phyloP scores from a whole-genome alignment of 2,113 vertebrate species.

The Thalassarche chlororhynchos region DNA sequence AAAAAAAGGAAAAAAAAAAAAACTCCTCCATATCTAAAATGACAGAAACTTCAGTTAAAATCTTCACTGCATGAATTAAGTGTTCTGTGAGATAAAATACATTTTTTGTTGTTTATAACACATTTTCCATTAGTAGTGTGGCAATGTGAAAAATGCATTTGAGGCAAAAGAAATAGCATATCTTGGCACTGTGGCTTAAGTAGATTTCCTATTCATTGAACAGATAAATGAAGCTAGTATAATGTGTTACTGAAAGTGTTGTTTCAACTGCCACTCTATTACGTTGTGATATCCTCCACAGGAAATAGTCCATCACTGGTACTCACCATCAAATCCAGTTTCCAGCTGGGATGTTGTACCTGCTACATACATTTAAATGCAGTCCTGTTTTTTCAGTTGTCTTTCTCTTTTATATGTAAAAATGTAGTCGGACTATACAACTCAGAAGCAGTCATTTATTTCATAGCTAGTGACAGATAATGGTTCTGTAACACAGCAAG shows the following conservation, averaged over 20 bases:
- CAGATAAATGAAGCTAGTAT: constrained; percentile 75
- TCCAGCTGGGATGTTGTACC: constrained; percentile 48
- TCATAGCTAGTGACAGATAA: constrained; percentile 9
- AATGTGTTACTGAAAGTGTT: constrained; percentile 63
- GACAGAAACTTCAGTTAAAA: constrained; percentile 47
- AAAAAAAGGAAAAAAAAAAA: not conserved
- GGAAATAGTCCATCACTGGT: constrained; percentile 63
- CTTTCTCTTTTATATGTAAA: constrained; percentile 50
- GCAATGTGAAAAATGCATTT: constrained; percentile 71
- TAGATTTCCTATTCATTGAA: constrained; percentile 79
- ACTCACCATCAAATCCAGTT: constrained; percentile 66
- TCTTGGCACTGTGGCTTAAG: constrained; percentile 68
- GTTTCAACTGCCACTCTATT: constrained; percentile 55
- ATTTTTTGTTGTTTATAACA: constrained; percentile 58
- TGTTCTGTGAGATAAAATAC: constrained; percentile 33
- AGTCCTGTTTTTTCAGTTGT: not conserved
- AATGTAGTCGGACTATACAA: not conserved
- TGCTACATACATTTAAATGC: constrained; percentile 31
- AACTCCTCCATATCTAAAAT: not conserved
- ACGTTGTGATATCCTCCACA: constrained; percentile 44
- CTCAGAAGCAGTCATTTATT: constrained; percentile 11
- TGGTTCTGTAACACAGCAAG: not conserved
- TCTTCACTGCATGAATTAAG: constrained; percentile 51
- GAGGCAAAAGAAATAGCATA: constrained; percentile 64
- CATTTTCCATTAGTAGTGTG: constrained; percentile 56